Base-by-base conservation (phyloP, 1,140 invertebrate species). In the Drosophila truncata region DNA sequence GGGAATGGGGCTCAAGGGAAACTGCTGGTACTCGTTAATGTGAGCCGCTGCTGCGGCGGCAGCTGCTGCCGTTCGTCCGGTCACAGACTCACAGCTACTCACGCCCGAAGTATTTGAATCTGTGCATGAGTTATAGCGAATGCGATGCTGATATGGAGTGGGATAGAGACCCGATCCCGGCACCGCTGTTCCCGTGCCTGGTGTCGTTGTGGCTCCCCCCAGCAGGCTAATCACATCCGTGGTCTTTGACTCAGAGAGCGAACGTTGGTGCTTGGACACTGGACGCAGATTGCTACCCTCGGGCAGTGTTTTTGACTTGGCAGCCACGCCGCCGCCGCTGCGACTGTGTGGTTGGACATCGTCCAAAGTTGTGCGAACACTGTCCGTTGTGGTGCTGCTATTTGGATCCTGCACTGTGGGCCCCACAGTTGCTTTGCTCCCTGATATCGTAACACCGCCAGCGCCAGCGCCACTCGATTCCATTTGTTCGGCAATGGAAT, bases 61-160 rank as follows among this genome's bases (percentile, higher is more conserved):
- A 13, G 83, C 77, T 31, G 79, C 84, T 16, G 88, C 80, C 25
- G 82, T 83, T 16, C 84, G 60, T 47, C 94, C 94, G 14, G 94
- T 93, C 27, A 95, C 94, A 1, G 96, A 97, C 91, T 97, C 96
- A 84, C 95, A 96, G 44, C 96, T 96, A 93, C 96, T 96, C 9
- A 97, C 95, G 29, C 96, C 96, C 77, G 96, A 97, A 3, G 95
- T 96, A 67, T 96, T 96, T 1, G 96, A 96, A 85, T 97, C 96
- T 16, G 96, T 96, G 67, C 95, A 92, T 0, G 92, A 93, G 65
- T 93, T 93, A 54, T 92, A 92, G 1, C 92, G 82, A 44, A 87
- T 82, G 11, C 92, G 90, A 59, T 92, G 87, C 42, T 83, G 80
- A 59, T 76, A 60, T 23, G 83, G 71, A 11, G 61, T 55, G 5